A percentile compares a stretch with the other conserved stretches of the same genome.
These are phyloP conservation scores for Callopanchax toddi DNA, from an alignment of 2,113 vertebrate species.

Conservation along the genomic window DNA sequence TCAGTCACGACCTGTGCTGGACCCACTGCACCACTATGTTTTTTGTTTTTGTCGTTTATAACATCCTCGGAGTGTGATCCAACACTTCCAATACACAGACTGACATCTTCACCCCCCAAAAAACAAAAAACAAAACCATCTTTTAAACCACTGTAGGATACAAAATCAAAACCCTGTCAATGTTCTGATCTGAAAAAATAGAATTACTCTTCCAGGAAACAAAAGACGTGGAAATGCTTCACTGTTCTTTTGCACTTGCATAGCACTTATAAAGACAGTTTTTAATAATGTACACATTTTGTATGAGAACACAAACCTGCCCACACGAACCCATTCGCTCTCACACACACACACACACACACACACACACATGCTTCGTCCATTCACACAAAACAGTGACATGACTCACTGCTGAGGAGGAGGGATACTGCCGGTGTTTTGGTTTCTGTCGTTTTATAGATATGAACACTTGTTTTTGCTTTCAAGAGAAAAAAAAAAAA, in stretches of 20 bases:
- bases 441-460: slow-evolving; percentile 70
- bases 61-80: slow-evolving; percentile 38
- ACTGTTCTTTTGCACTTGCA: slow-evolving; percentile 83
- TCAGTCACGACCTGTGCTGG: slow-evolving; percentile 32
- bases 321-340: slow-evolving; percentile 39
- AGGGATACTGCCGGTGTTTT: slow-evolving; percentile 79
- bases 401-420: slow-evolving; percentile 70
- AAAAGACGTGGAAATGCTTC: slow-evolving; percentile 76
- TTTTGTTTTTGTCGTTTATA: slow-evolving; percentile 35
- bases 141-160: slow-evolving; percentile 52
- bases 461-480: slow-evolving; percentile 72
- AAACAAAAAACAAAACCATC: slow-evolving; percentile 5
- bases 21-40: slow-evolving; percentile 31
- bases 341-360: slow-evolving; percentile 1
- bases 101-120: slow-evolving; percentile 3
- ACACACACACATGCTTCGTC: slow-evolving; percentile 13
- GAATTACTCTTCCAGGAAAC: slow-evolving; percentile 75
- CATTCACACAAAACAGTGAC: slow-evolving; percentile 72
- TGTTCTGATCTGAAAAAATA: slow-evolving; percentile 77
- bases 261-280: slow-evolving; percentile 82
- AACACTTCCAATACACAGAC: slow-evolving; percentile 34
- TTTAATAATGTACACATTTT: slow-evolving; percentile 41
- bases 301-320: slow-evolving; percentile 43
- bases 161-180: slow-evolving; percentile 76
- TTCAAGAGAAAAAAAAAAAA: slow-evolving; percentile 41